Conservation (phyloP, 2,113 vertebrate species). For the Cichladusa arquata region DNA sequence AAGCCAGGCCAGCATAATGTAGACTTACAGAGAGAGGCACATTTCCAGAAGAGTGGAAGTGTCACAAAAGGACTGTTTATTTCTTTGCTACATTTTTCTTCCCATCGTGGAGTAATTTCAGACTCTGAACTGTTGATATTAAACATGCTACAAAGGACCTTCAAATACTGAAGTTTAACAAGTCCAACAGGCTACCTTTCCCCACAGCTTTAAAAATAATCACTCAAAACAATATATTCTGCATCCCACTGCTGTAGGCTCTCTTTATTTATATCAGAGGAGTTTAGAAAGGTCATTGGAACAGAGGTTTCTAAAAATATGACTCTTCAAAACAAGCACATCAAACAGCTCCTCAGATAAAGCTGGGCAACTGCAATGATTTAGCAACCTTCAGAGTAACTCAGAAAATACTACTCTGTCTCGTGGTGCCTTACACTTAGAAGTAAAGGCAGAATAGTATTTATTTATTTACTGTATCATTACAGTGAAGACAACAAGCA, state of each 20-base stretch:
- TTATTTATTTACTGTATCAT: background rate
- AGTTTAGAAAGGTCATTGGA: constrained; percentile 57
- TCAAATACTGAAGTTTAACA: background rate
- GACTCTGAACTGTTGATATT: background rate
- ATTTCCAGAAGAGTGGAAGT: background rate
- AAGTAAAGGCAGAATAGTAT: background rate
- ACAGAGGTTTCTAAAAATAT: constrained; percentile 63
- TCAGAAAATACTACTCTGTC: background rate
- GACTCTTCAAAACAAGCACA: constrained; percentile 61
- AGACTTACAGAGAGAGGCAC: background rate
- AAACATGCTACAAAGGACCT: background rate
- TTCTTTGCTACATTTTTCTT: background rate
- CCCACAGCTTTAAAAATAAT: constrained; percentile 42
- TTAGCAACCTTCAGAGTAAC: background rate
- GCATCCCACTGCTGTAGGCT: constrained; percentile 30
- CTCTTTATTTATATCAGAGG: constrained; percentile 50
- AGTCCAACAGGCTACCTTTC: constrained; percentile 17
- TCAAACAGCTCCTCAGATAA: constrained; percentile 57
- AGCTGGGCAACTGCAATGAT: constrained; percentile 6
- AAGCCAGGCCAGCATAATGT: background rate
- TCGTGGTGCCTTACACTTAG: background rate
- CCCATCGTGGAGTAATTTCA: background rate
- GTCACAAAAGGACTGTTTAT: background rate
- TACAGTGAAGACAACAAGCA: background rate
- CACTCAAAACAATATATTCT: constrained; percentile 43